Base-by-base conservation (phyloP, 2,113 vertebrate genomes). In the Callipepla squamata region DNA sequence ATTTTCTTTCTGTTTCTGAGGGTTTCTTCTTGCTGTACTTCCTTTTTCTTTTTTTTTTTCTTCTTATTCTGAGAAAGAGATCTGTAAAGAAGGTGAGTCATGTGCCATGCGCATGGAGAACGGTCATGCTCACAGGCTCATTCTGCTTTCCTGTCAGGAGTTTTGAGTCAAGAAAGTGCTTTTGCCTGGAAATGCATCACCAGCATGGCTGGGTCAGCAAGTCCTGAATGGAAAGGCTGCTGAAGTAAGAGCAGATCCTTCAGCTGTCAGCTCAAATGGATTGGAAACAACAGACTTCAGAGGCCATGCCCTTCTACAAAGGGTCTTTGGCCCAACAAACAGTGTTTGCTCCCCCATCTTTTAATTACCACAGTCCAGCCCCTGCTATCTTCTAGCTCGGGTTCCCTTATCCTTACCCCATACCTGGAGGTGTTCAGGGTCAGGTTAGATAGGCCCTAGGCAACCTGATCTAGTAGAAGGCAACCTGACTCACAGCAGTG, bases 41-140 rank as follows among this genome's bases (percentile, higher is more conserved):
- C 72, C 38, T 42, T 72, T 36, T 66, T 51, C 30, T 2, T 3
- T 14, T 61, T 38, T 36, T 26, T 6, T 18, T 3, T 0, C 7
- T 77, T 4, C 38, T 87, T 68, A 47, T 90, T 92, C 68, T 93
- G 90, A 75, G 63, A 89, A 93, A 73, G 42, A 91, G 32, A 69
- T 89, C 85, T 92, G 44, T 91, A 55, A 90, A 89, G 84, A 83
- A 93, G 79, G 90, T 78, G 85, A 96, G n/a, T 94, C 93, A 96
- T 85, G 82, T 59, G 82, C 75, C 73, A 78, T 1, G 15, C 0
- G 61, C 2, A 4, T 0, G 3, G 32, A 50, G 58, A 94, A 93
- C 13, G 69, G 85, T 75, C 85, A 75, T 61, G 78, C 57, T 94
- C 63, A 68, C 38, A 78, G 72, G 34, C 53, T 82, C 13, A 12